Base-by-base conservation (phyloP, 92 coral and sea anemone genomes). In the Meandrina meandrites region DNA sequence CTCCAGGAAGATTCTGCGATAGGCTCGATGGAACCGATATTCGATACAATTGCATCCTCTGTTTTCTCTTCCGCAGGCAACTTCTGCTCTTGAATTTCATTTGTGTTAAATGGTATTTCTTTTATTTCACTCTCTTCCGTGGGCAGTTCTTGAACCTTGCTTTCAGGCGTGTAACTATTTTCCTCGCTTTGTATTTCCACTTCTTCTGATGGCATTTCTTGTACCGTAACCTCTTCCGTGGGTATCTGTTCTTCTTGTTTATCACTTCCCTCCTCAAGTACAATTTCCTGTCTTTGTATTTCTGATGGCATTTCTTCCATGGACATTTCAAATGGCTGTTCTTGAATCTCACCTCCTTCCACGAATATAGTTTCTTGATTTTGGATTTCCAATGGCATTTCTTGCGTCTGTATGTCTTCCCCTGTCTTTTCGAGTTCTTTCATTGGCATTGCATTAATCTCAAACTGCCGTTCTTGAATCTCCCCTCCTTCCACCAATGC, bases 41-140 rank as follows among this genome's bases (percentile, higher is more conserved):
- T 72, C 47, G 77, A 31, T 36, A 36, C 50, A 35, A 18, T 10
- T 37, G 77, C 21, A 15, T 72, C n/a, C 28, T 48, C 81, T 32
- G 21, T n/a, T 31, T 37, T 37, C 11, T 80, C 12, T 70, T 77
- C 88, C 53, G 19, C 80, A 58, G 85, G 36, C 17, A 76, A 57
- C 56, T 47, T 56, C 69, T 84, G 80, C n/a, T 82, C 56, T 13
- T 62, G 73, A 34, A 19, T n/a, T 24, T 34, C 53, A 71, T 72
- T 86, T 85, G 60, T 68, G 15, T 86, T 84, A 22, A 75, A 16
- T 30, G 84, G 79, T 9, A 70, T 81, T 74, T 90, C 92, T 86
- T 86, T 37, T 47, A 50, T 19, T 54, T 48, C 11, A 40, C 45
- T 34, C 34, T 32, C 78, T 18, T 81, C 80, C 50, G 37, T 53